Conservation (phyloP, 1,140 invertebrate species). For the Aphelenchoides besseyi region DNA sequence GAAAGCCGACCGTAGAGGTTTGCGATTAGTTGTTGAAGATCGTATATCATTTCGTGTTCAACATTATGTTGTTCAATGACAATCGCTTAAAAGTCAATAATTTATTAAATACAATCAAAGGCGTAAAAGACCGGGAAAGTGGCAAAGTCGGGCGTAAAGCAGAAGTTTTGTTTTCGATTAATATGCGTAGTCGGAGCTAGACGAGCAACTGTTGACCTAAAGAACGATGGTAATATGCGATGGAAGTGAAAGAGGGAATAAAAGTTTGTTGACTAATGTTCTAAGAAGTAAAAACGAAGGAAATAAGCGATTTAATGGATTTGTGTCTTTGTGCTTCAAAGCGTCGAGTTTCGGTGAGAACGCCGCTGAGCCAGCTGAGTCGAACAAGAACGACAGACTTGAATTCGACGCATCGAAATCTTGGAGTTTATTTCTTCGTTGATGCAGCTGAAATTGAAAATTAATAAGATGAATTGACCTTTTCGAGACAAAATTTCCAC, state of each 20-base stretch:
- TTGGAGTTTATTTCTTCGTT: slow-evolving; percentile 18
- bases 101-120: background rate
- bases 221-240: background rate
- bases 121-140: background rate
- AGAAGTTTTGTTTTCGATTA: too few relatives aligned
- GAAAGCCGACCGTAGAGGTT: too few relatives aligned
- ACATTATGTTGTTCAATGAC: too few relatives aligned
- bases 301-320: background rate
- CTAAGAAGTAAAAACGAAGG: background rate
- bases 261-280: background rate
- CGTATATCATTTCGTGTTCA: too few relatives aligned
- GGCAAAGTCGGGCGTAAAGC: slow-evolving; percentile 2
- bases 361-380: slow-evolving; percentile 9
- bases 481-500: background rate
- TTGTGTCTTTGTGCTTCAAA: background rate
- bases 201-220: background rate
- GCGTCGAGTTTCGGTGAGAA: background rate
- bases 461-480: background rate
- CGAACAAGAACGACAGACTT: slow-evolving; percentile 24
- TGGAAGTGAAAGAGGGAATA: background rate
- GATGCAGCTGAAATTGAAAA: slow-evolving; percentile 31
- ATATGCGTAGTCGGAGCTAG: background rate
- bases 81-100: background rate
- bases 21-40: background rate
- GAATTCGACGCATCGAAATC: slow-evolving; percentile 16